Evolutionary conservation across 2,113 vertebrate genomes (phyloP), one percentile per base, ranked within the genome.

Genomic region (Phaethon lepturus): DNA sequence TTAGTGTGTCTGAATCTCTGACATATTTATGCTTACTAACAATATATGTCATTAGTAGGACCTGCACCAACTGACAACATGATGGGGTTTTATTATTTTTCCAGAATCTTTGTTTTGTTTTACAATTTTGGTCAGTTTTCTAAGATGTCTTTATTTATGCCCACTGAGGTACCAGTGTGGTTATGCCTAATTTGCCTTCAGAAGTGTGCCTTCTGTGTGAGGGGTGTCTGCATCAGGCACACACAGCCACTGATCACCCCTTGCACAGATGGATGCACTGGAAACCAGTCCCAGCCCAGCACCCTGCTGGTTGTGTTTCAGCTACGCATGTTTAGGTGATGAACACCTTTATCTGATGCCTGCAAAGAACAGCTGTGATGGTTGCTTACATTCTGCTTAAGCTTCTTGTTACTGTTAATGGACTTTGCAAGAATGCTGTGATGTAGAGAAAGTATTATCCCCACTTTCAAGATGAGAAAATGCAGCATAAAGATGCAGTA

Each of bases 401-500:
- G 29, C 20, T 74, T 62, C 44, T 85, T 28, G 14, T 77, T 42
- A n/a, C 44, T 44, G 8, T 59, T 81, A 79, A 31, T 18, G 16
- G 74, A 52, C 45, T 76, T 88, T 6, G 33, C 23, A 71, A 55
- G 42, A 85, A 75, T 66, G 15, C 24, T 84, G 24, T 80, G n/a
- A 69, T 6, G 1, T 10, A 82, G 25, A 74, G 24, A 62, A 85
- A 72, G 44, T 60, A 29, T 7, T 73, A 52, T 44, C 17, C 10
- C 10, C 45, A n/a, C 72, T 92, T 95, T 69, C 45, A 86, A 77
- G 40, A 62, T 28, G 45, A 86, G 55, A 88, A 86, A 58, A 45
- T 60, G 50, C 52, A 66, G 20, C n/a, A 55, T 40, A n/a, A 88
- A 71, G 7, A 58, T 29, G 59, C 68, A 50, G 16, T 77, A 62